phyloP scores from a whole-genome alignment of 2,797 vertebrate genomes.

The Psittacula derbiana region DNA sequence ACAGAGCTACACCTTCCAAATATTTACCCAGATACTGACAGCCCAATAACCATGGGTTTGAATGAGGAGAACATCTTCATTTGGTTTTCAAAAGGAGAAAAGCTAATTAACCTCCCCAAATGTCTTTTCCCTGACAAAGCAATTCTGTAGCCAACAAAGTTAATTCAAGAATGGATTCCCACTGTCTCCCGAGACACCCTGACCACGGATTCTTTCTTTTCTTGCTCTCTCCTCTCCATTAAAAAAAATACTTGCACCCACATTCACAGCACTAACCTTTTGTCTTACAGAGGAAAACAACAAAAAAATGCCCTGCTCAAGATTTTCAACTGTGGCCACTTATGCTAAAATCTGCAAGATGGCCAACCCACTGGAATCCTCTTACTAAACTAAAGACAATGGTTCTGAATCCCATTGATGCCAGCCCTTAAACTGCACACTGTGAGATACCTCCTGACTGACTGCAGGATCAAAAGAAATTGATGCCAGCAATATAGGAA shows the following conservation, averaged over 20 bases:
- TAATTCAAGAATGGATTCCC: slow-evolving; percentile 43
- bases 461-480: not conserved
- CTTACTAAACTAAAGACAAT: not conserved
- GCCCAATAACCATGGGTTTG: not conserved
- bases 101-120: slow-evolving; percentile 59
- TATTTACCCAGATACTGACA: not conserved
- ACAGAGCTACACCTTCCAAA: not conserved
- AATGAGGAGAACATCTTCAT: slow-evolving; percentile 14
- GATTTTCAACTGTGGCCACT: not conserved
- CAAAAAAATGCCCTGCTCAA: not conserved
- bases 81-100: not conserved
- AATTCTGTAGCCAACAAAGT: slow-evolving; percentile 42
- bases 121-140: slow-evolving; percentile 47
- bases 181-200: slow-evolving; percentile 7
- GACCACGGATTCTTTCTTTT: not conserved
- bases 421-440: not conserved
- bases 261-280: not conserved
- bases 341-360: not conserved
- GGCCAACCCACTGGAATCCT: not conserved
- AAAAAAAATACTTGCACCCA: not conserved
- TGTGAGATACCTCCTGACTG: not conserved
- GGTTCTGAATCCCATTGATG: not conserved
- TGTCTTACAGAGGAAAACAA: not conserved
- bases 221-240: not conserved
- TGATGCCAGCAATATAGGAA: not conserved